Evolutionary conservation across 2,888 invertebrate genomes (phyloP).

Genomic region (Cyrtodaria siliqua): DNA sequence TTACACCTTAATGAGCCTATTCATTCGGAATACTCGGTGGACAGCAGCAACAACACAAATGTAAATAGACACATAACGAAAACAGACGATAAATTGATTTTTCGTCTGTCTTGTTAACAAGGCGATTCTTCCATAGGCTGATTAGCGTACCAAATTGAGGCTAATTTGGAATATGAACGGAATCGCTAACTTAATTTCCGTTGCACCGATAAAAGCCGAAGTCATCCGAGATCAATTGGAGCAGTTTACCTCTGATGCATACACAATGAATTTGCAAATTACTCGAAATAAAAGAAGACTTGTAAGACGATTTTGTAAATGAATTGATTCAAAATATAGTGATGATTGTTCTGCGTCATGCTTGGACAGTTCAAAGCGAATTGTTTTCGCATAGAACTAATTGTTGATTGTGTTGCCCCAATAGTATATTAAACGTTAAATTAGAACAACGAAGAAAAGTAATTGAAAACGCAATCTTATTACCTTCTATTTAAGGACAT

Average conservation of each 20-base stretch:
- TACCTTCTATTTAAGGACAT: too few relatives aligned
- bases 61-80: neutral
- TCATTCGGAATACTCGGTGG: conserved; percentile 34
- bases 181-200: conserved; percentile 61
- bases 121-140: conserved; percentile 45
- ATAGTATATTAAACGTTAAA: too few relatives aligned
- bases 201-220: conserved; percentile 32
- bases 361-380: too few relatives aligned
- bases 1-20: neutral
- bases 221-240: conserved; percentile 31
- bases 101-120: conserved; percentile 50
- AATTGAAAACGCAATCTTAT: too few relatives aligned
- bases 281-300: too few relatives aligned
- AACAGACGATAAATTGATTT: conserved; percentile 59
- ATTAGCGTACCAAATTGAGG: conserved; percentile 69
- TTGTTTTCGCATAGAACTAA: too few relatives aligned
- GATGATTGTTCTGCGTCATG: too few relatives aligned
- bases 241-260: conserved; percentile 24
- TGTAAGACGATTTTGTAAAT: too few relatives aligned
- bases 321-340: too few relatives aligned
- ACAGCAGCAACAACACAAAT: conserved; percentile 10
- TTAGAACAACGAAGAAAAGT: too few relatives aligned
- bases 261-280: conserved; percentile 12
- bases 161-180: conserved; percentile 72
- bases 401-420: too few relatives aligned